These are phyloP conservation scores for Enteromius mattozi DNA, from an alignment of 2,797 vertebrate species.

Conservation along the genomic window DNA sequence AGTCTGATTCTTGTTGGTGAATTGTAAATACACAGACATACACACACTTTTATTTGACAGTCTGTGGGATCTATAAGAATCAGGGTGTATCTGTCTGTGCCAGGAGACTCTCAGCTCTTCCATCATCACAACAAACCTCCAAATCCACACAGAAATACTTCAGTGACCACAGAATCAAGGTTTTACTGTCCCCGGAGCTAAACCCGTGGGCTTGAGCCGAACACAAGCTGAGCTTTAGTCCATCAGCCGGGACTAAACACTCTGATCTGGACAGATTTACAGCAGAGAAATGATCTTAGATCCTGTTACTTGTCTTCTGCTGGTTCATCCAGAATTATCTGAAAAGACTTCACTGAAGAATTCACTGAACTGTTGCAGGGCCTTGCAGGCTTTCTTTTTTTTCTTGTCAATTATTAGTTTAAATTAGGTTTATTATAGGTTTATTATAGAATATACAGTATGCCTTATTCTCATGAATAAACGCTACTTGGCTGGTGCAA, in stretches of 20 bases:
- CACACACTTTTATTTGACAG: neutral
- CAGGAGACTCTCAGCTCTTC: conserved; percentile 8
- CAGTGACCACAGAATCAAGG: conserved; percentile 14
- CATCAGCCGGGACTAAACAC: conserved; percentile 17
- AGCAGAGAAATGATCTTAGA: conserved; percentile 2
- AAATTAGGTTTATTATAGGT: neutral
- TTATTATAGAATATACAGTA: no score
- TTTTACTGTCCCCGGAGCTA: conserved; percentile 13
- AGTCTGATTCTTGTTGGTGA: neutral
- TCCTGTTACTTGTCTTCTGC: neutral
- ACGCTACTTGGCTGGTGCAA: neutral
- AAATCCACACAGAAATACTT: conserved; percentile 16
- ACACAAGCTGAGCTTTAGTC: conserved; percentile 27
- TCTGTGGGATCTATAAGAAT: neutral
- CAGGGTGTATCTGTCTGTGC: neutral
- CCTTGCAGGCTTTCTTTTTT: neutral
- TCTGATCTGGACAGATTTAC: conserved; percentile 18
- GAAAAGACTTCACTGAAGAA: neutral
- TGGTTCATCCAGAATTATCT: neutral
- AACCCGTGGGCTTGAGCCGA: conserved; percentile 9
- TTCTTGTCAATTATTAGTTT: neutral
- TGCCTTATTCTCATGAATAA: neutral
- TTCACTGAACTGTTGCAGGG: neutral
- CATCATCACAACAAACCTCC: neutral
- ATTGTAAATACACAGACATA: neutral